Conservation (phyloP, 2,888 invertebrate species). For the Margaritifera margaritifera region DNA sequence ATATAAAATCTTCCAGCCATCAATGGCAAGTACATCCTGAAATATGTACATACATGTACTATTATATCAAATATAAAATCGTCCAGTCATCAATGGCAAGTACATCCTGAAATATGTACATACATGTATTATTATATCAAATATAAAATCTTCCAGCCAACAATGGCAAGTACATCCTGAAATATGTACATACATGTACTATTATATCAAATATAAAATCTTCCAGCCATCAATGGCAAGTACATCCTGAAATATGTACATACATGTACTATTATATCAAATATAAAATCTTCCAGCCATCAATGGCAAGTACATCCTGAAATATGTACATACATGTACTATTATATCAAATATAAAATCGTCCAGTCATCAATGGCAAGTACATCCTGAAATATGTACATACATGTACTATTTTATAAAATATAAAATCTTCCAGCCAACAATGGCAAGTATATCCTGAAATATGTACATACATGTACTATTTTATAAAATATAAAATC, state of each 20-base stretch:
- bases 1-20: constrained; percentile 64
- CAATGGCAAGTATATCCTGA: constrained; percentile 56
- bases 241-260: constrained; percentile 44
- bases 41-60: constrained; percentile 13
- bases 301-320: constrained; percentile 56
- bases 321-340: constrained; percentile 13
- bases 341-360: too few species aligned
- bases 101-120: constrained; percentile 44
- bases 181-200: constrained; percentile 13
- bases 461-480: constrained; percentile 13
- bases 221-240: constrained; percentile 61
- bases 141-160: constrained; percentile 64
- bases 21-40: constrained; percentile 56
- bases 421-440: constrained; percentile 64
- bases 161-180: constrained; percentile 56
- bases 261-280: too few species aligned
- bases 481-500: too few species aligned
- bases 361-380: constrained; percentile 61
- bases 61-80: too few species aligned
- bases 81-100: constrained; percentile 61
- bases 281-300: constrained; percentile 64
- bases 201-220: too few species aligned
- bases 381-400: constrained; percentile 44
- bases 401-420: too few species aligned
- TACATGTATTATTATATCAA: too few species aligned